Percentiles rank a stretch among this genome's conserved stretches.
Conservation (phyloP, 2,113 vertebrate species). For the Neodontobutis hainanensis region DNA sequence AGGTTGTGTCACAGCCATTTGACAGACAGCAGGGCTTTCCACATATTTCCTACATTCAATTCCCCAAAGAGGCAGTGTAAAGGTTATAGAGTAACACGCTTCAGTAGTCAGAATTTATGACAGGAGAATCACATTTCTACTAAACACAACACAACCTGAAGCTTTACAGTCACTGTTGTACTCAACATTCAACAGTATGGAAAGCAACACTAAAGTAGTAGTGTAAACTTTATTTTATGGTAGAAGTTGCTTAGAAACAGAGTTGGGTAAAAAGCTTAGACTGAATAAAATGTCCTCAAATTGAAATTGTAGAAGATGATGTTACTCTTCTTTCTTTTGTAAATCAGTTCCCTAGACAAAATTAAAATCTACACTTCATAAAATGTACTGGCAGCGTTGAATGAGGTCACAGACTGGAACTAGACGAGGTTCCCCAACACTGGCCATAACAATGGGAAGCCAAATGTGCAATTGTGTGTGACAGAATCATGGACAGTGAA, state of each 20-base stretch:
- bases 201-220: too few relatives aligned
- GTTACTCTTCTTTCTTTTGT: neutral
- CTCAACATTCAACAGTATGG: too few relatives aligned
- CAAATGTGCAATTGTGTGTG: neutral
- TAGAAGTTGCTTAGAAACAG: too few relatives aligned
- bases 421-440: neutral
- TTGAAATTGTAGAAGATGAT: too few relatives aligned
- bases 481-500: neutral
- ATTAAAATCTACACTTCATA: too few relatives aligned
- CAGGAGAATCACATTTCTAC: conserved; percentile 1
- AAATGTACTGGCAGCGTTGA: neutral
- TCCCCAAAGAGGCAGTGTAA: conserved; percentile 12
- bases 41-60: conserved; percentile 21
- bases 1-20: conserved; percentile 24
- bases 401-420: neutral
- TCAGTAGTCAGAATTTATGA: neutral
- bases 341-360: neutral
- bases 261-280: too few relatives aligned
- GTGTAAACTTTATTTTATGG: too few relatives aligned
- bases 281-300: too few relatives aligned
- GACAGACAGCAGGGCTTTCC: conserved; percentile 33
- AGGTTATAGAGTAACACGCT: conserved; percentile 7
- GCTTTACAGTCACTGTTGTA: too few relatives aligned
- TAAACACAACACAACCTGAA: neutral
- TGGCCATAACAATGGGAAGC: neutral